Evolutionary conservation across 2,888 invertebrate genomes (phyloP).

Genomic region (Desoria tigrina): DNA sequence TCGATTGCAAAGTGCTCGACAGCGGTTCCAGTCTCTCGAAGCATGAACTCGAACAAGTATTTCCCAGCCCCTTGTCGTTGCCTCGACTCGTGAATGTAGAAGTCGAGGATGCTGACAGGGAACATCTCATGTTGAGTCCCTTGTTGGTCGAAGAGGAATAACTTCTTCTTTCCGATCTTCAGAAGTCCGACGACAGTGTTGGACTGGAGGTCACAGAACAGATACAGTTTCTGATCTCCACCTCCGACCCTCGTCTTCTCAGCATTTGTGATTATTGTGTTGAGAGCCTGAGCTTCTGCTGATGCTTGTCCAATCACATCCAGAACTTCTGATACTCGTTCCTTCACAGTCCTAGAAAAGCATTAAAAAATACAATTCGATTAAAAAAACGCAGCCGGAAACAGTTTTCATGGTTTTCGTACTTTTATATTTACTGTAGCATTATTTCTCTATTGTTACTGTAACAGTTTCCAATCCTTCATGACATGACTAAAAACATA

Average conservation of each 20-base stretch:
- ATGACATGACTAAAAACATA: not conserved
- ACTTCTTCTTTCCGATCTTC: constrained; percentile 85
- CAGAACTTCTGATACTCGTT: constrained; percentile 46
- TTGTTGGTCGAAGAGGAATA: constrained; percentile 77
- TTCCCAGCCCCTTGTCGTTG: constrained; percentile 86
- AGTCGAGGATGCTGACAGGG: constrained; percentile 87
- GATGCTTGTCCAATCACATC: constrained; percentile 52
- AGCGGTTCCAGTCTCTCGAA: constrained; percentile 68
- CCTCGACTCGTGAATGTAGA: constrained; percentile 80
- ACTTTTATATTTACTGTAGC: not conserved
- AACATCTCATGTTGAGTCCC: constrained; percentile 73
- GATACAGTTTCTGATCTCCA: constrained; percentile 46
- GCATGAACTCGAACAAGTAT: constrained; percentile 72
- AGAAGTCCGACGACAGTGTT: constrained; percentile 75
- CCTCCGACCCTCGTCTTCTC: constrained; percentile 40
- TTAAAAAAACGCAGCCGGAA: too few species aligned
- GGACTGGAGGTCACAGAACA: constrained; percentile 45
- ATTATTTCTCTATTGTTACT: not conserved
- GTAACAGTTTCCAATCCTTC: not conserved
- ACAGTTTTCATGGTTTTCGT: not conserved
- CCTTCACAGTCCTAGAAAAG: constrained; percentile 38
- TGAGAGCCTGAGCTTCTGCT: constrained; percentile 48
- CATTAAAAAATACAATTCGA: constrained; percentile 6
- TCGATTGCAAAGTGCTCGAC: constrained; percentile 84
- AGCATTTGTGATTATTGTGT: constrained; percentile 49